Base-by-base conservation (phyloP, 2,113 vertebrate genomes). In the Leptocoma aspasia region DNA sequence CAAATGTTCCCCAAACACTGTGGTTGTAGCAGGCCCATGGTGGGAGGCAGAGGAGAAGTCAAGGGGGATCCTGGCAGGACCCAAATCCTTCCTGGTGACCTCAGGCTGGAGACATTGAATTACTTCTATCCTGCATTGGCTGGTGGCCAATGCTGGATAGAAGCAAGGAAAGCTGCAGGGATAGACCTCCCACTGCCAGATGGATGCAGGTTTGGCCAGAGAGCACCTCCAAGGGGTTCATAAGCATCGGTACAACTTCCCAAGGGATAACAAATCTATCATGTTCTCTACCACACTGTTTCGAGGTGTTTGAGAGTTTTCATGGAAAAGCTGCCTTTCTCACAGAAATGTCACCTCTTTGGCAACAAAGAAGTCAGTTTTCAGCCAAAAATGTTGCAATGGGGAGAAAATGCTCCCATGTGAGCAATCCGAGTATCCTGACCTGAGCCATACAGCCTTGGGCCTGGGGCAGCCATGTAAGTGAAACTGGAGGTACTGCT, bases 241-340 rank as follows among this genome's bases (percentile, higher is more conserved):
- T 11, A 23, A 2, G 0, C 41, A 61, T 18, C 0, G 0, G 7
- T 13, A 31, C 33, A 42, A 2, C 42, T 54, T 72, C 54, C 30
- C 13, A 42, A 64, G 20, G 56, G 23, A 15, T 15, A 54, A 79
- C 22, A 68, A n/a, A 63, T 16, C 37, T 53, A 1, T 52, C 30
- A 11, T 24, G 37, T 27, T 5, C 19, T 53, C n/a, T 41, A 35
- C 9, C 31, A 39, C 0, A 0, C 9, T 35, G 12, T 26, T 86
- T 39, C 37, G 61, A 53, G 10, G 8, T 13, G 2, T 33, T 52
- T 22, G 47, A 76, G 21, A 14, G 3, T 66, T 79, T 68, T 75
- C 45, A 31, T 35, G 21, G 35, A 45, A 59, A 81, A 69, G 12
- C 8, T 65, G 21, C 5, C 1, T 77, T 91, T 89, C 41, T 66